Evolutionary conservation across 2,888 invertebrate genomes (phyloP), one percentile per base, ranked within the genome.

Genomic region (Leptodirus hochenwartii): DNA sequence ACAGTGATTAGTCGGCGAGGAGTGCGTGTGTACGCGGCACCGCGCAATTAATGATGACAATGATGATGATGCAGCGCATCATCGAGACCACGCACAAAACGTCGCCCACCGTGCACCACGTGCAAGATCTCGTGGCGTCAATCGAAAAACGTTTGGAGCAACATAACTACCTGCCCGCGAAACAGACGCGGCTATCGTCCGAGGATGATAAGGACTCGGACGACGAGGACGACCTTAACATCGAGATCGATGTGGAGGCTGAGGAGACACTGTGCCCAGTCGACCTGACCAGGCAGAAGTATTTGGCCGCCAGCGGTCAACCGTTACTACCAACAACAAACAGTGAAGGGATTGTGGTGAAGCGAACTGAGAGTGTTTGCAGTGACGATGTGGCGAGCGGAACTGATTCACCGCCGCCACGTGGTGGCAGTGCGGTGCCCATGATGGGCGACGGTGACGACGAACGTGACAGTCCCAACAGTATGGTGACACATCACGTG

Each of bases 51-150:
- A 54, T 49, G 49, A 58, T 59, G 59, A 59, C 59, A 52, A 59
- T 59, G 57, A 48, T 59, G 50, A 58, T 56, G 56, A 58, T 59
- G 57, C 57, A 58, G 45, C 47, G 57, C 41, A 44, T 55, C 26
- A 48, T 51, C 30, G 47, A 53, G 37, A 45, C 50, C 17, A 34
- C 37, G 22, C 39, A 39, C 33, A 42, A 43, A 43, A 42, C n/a
- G n/a, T n/a, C n/a, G n/a, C n/a, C n/a, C n/a, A n/a, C n/a, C n/a
- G 33, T 41, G 24, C 37, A 27, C 26, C 33, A 35, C 31, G 32
- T 13, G 42, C 49, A 30, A 41, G 40, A 44, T 32, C 25, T 34
- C 34, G 30, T 6, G 9, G n/a, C n/a, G n/a, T n/a, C n/a, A n/a
- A n/a, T n/a, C n/a, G n/a, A n/a, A n/a, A n/a, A n/a, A n/a, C n/a